Percentiles rank a stretch among this genome's conserved stretches.
phyloP scores from a whole-genome alignment of 2,888 invertebrate genomes.

The Belgica antarctica region DNA sequence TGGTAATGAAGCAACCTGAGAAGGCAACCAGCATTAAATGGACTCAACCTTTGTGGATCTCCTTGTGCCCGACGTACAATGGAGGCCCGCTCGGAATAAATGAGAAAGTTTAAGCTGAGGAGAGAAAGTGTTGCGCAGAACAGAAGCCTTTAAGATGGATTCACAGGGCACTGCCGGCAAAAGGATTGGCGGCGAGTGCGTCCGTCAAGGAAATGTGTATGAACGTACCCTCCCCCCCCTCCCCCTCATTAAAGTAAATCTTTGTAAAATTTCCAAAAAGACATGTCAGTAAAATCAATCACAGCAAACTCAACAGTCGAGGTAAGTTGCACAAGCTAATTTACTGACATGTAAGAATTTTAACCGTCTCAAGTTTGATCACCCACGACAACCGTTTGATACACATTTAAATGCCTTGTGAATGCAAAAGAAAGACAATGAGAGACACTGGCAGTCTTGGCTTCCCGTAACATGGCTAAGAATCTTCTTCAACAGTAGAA shows the following conservation, averaged over 20 bases:
- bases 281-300: constrained; percentile 23
- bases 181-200: background rate
- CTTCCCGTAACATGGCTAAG: no score
- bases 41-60: constrained; percentile 23
- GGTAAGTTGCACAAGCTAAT: constrained; percentile 17
- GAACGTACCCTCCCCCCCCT: background rate
- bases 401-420: constrained; percentile 24
- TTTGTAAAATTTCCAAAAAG: constrained; percentile 23
- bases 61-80: background rate
- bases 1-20: constrained; percentile 26
- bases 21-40: constrained; percentile 21
- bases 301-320: background rate
- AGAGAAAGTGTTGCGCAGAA: constrained; percentile 4
- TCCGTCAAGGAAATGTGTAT: constrained; percentile 21
- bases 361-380: background rate
- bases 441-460: no score
- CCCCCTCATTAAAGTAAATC: background rate
- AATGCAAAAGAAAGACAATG: no score
- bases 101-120: constrained; percentile 13
- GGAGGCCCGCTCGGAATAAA: constrained; percentile 21
- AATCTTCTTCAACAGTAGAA: background rate
- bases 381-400: background rate
- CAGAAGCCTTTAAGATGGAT: background rate
- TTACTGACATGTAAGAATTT: constrained; percentile 28
- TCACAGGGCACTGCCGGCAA: constrained; percentile 9